Conservation (phyloP, 2,113 vertebrate species). For the Chionodraco myersi region DNA sequence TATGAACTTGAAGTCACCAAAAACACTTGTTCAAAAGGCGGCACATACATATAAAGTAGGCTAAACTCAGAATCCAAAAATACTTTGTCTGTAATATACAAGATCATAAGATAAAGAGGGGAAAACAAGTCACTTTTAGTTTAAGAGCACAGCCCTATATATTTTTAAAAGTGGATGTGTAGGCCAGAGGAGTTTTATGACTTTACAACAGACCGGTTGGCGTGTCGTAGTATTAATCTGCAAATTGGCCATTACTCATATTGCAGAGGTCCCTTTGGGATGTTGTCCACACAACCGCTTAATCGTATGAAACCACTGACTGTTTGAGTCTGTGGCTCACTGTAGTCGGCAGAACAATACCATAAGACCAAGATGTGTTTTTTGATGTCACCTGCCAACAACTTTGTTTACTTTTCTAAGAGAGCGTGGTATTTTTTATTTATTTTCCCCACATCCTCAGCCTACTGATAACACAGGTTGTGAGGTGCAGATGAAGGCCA, state of each 20-base stretch:
- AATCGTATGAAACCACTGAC: no score
- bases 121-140: not conserved
- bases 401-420: conserved; percentile 35
- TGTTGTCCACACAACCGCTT: no score
- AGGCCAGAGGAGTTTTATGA: not conserved
- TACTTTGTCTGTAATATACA: no score
- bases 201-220: not conserved
- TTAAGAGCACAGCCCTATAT: not conserved
- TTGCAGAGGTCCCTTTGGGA: not conserved
- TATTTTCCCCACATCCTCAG: conserved; percentile 38
- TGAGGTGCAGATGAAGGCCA: conserved; percentile 42
- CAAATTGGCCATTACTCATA: not conserved
- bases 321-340: not conserved
- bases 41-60: not conserved
- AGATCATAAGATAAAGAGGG: no score
- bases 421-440: conserved; percentile 33
- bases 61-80: no score
- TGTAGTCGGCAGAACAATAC: not conserved
- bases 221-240: not conserved
- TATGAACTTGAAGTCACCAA: conserved; percentile 4
- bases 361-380: not conserved
- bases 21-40: not conserved
- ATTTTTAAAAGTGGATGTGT: not conserved
- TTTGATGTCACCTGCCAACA: conserved; percentile 10
- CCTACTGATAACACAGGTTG: conserved; percentile 42